Evolutionary conservation across 1,140 invertebrate genomes (phyloP).

Genomic region (Pemphigus obesinymphae): DNA sequence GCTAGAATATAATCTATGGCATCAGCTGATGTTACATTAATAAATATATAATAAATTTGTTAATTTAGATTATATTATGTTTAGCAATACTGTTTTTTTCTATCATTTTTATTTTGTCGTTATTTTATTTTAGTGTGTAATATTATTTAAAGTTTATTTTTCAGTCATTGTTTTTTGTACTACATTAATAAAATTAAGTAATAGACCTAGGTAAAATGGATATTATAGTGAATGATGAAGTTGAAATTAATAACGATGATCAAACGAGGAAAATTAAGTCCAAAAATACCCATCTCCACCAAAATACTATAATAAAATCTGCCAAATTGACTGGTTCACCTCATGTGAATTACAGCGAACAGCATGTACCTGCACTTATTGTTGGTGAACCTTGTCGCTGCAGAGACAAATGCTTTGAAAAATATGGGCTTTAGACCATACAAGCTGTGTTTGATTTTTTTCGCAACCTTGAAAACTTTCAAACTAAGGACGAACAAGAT

Average conservation of each 20-base stretch:
- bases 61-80: no score
- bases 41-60: no score
- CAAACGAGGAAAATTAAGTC: not conserved
- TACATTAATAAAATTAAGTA: not conserved
- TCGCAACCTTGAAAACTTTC: not conserved
- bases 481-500: not conserved
- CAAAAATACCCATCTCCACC: not conserved
- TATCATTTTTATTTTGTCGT: no score
- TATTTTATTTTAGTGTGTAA: no score
- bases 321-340: not conserved
- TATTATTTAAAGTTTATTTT: no score
- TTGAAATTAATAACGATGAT: not conserved
- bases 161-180: not conserved
- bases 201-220: not conserved
- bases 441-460: not conserved
- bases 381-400: not conserved
- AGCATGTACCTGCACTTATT: not conserved
- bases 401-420: no score
- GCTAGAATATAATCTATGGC: no score
- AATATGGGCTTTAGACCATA: not conserved
- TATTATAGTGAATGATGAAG: not conserved
- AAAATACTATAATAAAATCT: not conserved
- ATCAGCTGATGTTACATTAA: no score
- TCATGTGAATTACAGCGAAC: not conserved
- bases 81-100: no score